Evolutionary conservation across 2,113 vertebrate genomes (phyloP).

Genomic region (Poeciliopsis prolifica): DNA sequence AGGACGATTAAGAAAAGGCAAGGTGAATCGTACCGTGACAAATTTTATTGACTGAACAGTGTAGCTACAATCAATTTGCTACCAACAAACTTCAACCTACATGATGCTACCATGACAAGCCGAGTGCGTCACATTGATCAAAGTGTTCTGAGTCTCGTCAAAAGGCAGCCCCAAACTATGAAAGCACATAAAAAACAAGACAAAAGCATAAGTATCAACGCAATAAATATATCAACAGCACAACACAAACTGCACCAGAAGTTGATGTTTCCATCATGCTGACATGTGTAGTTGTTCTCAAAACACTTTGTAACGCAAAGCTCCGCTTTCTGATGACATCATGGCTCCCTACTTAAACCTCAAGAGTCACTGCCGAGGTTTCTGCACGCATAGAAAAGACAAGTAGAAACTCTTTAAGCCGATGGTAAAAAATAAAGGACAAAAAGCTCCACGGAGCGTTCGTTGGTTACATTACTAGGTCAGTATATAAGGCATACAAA

Average conservation of each 20-base stretch:
- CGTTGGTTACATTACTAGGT: slow-evolving; percentile 73
- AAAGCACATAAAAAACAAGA: neutral
- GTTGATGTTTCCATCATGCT: slow-evolving; percentile 28
- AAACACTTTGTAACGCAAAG: slow-evolving; percentile 46
- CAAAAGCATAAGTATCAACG: slow-evolving; percentile 22
- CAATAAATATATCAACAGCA: slow-evolving; percentile 9
- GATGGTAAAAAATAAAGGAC: slow-evolving; percentile 42
- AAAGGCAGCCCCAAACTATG: slow-evolving; percentile 4
- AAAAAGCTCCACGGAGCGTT: slow-evolving; percentile 59
- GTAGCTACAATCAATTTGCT: slow-evolving; percentile 37
- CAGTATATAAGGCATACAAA: slow-evolving; percentile 72
- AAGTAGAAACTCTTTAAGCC: slow-evolving; percentile 25
- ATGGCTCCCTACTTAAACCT: slow-evolving; percentile 17
- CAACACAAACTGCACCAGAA: slow-evolving; percentile 22
- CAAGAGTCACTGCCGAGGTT: slow-evolving; percentile 33
- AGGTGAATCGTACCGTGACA: slow-evolving; percentile 1
- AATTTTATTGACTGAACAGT: slow-evolving; percentile 55
- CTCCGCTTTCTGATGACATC: slow-evolving; percentile 23
- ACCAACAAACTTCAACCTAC: slow-evolving; percentile 5
- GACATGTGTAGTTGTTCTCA: slow-evolving; percentile 17
- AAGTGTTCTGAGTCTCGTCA: slow-evolving; percentile 11
- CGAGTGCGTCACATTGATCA: slow-evolving; percentile 18
- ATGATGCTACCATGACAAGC: slow-evolving; percentile 29
- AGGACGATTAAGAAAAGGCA: too few species aligned
- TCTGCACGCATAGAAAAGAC: slow-evolving; percentile 34